Base-by-base conservation (phyloP, 2,888 invertebrate species). In the Tribolium freemani region DNA sequence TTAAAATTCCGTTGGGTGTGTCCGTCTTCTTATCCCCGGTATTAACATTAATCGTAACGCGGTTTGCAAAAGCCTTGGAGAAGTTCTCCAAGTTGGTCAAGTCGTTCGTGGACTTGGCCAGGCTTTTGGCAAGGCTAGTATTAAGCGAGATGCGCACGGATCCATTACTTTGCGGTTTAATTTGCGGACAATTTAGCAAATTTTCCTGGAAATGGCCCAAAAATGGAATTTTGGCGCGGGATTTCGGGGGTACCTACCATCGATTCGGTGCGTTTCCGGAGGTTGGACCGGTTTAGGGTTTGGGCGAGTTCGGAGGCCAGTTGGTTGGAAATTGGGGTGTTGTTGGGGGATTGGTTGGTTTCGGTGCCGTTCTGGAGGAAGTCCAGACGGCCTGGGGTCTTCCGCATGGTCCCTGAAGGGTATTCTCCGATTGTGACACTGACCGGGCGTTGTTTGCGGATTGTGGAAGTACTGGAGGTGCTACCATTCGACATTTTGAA, bases 281-380 rank as follows among this genome's bases (percentile, higher is more conserved):
- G 88, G 88, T 94, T 93, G 66, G 94, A 93, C 83, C 94, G 90
- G 79, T 93, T 93, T 73, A 94, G 86, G 4, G 94, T 94, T 71
- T 93, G 90, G 67, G 90, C 91, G 77, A 94, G 87, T 87, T 94
- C 94, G 70, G 91, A 91, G 80, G 93, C 93, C 69, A 94, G 87
- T 80, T 91, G 89, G 80, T 91, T 91, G 10, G 90, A 88, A 60
- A 92, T 90, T 0, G 91, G 89, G 26, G 88, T 88, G 31, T 71
- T 74, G 16, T 69, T 74, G 11, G 73, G 73, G 11, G 77, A 64
- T 20, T 51, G 74, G 26, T 67, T 71, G 9, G 56, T 72, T 61
- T 84, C 83, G n/a, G 85, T 86, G 67, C 87, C 87, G 63, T 80
- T 82, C 51, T 85, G 84, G 53, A 94, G 87, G 83, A 94, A 94